Percentiles rank a stretch among this genome's conserved stretches.
Conservation (phyloP, 2,797 vertebrate genomes). For the Lepilemur septentrionalis region DNA sequence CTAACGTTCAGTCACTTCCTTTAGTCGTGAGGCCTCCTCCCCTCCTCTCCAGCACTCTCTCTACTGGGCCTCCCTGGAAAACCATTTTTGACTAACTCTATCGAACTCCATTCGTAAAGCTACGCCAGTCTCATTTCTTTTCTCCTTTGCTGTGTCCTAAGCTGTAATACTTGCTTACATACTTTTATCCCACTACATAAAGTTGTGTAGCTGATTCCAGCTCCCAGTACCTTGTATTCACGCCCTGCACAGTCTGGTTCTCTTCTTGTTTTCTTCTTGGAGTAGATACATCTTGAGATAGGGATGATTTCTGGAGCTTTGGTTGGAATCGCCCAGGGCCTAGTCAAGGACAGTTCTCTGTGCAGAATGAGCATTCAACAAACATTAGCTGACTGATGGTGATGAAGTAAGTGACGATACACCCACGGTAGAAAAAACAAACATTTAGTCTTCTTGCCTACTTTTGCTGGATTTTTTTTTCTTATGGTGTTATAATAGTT, state of each 20-base stretch:
- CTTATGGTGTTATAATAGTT: neutral
- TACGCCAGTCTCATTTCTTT: neutral
- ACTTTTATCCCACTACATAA: neutral
- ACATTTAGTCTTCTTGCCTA: neutral
- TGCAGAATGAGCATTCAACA: neutral
- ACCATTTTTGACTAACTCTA: neutral
- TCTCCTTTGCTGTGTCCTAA: neutral
- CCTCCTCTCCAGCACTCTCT: neutral
- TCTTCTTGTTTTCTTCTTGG: neutral
- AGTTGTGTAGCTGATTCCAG: neutral
- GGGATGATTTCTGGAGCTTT: neutral
- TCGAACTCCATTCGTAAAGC: neutral
- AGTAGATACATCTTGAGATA: neutral
- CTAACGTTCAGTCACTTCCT: neutral
- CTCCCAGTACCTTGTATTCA: neutral
- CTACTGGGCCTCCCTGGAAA: neutral
- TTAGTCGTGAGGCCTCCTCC: neutral
- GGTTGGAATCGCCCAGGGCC: neutral
- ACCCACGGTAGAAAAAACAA: neutral
- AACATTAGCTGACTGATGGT: neutral
- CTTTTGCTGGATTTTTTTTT: neutral
- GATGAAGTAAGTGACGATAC: neutral
- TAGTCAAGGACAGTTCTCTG: neutral
- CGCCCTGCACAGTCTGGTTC: neutral
- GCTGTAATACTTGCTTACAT: neutral